These are phyloP conservation scores for Spatulosminthurus flaviceps DNA, from an alignment of 2,888 invertebrate genomes.

Conservation along the genomic window DNA sequence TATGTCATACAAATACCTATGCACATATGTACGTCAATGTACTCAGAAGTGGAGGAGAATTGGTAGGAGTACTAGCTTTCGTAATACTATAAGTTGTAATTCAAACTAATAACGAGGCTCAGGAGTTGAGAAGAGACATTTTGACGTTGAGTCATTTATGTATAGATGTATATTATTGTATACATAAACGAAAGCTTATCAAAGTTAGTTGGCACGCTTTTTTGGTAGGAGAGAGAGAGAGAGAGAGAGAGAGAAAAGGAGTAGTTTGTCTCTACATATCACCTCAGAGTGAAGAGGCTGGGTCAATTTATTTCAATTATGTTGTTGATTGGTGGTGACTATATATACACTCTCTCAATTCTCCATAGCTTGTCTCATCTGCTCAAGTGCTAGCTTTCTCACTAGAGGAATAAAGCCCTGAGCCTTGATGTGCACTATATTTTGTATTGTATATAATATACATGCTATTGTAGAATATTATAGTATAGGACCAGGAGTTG, in stretches of 20 bases:
- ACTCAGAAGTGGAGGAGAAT: too few relatives aligned
- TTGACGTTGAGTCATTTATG: neutral
- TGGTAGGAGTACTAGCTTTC: too few relatives aligned
- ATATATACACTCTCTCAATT: neutral
- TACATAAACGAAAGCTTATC: neutral
- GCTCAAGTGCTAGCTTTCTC: too few relatives aligned
- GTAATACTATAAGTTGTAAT: neutral
- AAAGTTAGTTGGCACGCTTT: slow-evolving; percentile 9
- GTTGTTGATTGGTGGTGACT: slow-evolving; percentile 39
- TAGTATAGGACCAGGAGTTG: too few relatives aligned
- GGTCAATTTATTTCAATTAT: slow-evolving; percentile 47
- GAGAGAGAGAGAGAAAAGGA: neutral
- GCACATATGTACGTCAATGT: too few relatives aligned
- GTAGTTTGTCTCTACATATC: neutral
- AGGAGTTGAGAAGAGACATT: neutral
- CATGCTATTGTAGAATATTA: too few relatives aligned
- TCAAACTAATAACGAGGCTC: slow-evolving; percentile 8
- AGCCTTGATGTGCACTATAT: too few relatives aligned
- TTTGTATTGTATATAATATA: too few relatives aligned
- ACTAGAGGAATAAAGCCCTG: too few relatives aligned
- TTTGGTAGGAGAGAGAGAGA: too few relatives aligned
- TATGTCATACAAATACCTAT: too few relatives aligned
- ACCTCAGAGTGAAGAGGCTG: slow-evolving; percentile 35
- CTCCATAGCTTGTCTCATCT: neutral
- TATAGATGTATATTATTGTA: too few relatives aligned